phyloP scores from a whole-genome alignment of 2,888 invertebrate genomes.

The Dascillus cervinus region DNA sequence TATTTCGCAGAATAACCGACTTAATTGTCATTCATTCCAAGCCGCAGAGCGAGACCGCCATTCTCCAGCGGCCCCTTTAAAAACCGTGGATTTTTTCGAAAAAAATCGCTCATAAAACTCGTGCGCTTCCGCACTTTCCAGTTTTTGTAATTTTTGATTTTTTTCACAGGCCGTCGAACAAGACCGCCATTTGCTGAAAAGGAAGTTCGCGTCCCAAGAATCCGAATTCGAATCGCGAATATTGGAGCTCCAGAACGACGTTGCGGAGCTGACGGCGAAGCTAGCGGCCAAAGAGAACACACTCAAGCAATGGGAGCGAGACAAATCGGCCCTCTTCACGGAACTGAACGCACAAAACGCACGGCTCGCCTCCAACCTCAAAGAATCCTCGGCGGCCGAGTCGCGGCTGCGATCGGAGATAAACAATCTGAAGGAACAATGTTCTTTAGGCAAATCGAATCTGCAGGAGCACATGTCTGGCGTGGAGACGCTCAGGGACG shows the following conservation, averaged over 20 bases:
- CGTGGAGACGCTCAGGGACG: slow-evolving; percentile 78
- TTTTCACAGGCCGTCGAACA: slow-evolving; percentile 78
- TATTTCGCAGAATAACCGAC: too few relatives aligned
- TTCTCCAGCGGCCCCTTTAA: too few relatives aligned
- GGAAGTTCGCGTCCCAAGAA: slow-evolving; percentile 77
- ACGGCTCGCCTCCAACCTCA: slow-evolving; percentile 70
- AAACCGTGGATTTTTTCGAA: too few relatives aligned
- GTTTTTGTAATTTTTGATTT: too few relatives aligned
- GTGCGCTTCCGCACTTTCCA: too few relatives aligned
- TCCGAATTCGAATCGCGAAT: slow-evolving; percentile 84
- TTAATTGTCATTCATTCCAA: too few relatives aligned
- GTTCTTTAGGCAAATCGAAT: slow-evolving; percentile 55
- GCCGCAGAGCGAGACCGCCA: too few relatives aligned
- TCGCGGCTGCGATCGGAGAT: slow-evolving; percentile 74
- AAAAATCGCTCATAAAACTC: too few relatives aligned
- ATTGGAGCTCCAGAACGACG: slow-evolving; percentile 82
- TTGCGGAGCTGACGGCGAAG: slow-evolving; percentile 70
- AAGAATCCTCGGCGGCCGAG: slow-evolving; percentile 74
- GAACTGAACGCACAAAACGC: slow-evolving; percentile 80
- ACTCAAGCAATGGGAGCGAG: slow-evolving; percentile 63
- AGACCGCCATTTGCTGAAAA: slow-evolving; percentile 80
- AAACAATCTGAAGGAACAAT: slow-evolving; percentile 75
- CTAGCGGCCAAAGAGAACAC: slow-evolving; percentile 57
- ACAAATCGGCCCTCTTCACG: slow-evolving; percentile 72
- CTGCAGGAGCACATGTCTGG: slow-evolving; percentile 81